These are phyloP conservation scores for Acanthosepion pharaonis DNA, from an alignment of 2,888 invertebrate species.

Conservation along the genomic window DNA sequence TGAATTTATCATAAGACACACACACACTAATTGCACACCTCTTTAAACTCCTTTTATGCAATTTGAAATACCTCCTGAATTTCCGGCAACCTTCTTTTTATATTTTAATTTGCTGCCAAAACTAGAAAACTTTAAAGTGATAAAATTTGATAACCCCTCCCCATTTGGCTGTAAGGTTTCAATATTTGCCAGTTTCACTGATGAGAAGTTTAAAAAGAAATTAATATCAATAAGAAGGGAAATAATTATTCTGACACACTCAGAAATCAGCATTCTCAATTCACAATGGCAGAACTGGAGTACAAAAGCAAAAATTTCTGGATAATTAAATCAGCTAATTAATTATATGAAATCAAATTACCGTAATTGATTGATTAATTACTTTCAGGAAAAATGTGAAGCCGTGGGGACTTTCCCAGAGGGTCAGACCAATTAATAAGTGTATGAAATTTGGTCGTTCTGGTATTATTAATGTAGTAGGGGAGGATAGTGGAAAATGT, in stretches of 20 bases:
- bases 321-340: neutral
- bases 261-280: neutral
- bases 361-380: slow-evolving; percentile 12
- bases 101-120: neutral
- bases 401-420: slow-evolving; percentile 33
- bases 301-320: slow-evolving; percentile 2
- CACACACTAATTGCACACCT: neutral
- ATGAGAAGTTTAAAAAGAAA: neutral
- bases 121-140: slow-evolving; percentile 15
- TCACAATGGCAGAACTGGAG: neutral
- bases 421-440: slow-evolving; percentile 33
- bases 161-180: slow-evolving; percentile 14
- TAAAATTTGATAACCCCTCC: neutral
- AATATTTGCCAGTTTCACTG: neutral
- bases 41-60: neutral
- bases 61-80: neutral
- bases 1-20: neutral
- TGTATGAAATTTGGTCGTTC: slow-evolving; percentile 12
- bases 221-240: neutral
- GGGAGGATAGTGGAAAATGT: neutral
- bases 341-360: slow-evolving; percentile 20
- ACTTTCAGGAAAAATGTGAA: neutral
- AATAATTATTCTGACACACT: neutral
- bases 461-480: neutral
- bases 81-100: neutral